These are phyloP conservation scores for Grus americana DNA, from an alignment of 2,113 vertebrate genomes.

Conservation along the genomic window DNA sequence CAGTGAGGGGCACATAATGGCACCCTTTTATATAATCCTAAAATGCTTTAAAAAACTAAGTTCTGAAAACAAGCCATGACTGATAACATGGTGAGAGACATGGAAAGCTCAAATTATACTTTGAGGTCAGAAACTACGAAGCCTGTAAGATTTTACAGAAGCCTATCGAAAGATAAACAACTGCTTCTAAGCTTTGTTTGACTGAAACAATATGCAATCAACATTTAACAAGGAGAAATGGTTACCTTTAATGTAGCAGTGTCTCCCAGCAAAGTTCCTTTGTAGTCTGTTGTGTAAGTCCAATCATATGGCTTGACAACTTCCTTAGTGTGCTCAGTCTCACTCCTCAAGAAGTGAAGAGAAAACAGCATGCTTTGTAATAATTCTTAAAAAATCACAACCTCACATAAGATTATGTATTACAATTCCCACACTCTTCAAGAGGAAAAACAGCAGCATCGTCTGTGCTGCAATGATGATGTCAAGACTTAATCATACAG, in stretches of 20 bases:
- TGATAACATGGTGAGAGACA: neutral
- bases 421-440: neutral
- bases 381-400: neutral
- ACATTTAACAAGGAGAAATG: neutral
- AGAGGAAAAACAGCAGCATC: neutral
- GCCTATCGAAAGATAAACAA: neutral
- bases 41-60: neutral
- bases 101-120: neutral
- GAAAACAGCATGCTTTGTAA: neutral
- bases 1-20: neutral
- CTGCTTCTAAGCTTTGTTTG: neutral
- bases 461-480: neutral
- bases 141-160: neutral
- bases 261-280: conserved; percentile 90
- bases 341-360: conserved; percentile 77
- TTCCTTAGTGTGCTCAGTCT: conserved; percentile 92
- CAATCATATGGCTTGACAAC: conserved; percentile 93
- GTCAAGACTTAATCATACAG: neutral
- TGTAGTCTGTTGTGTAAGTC: conserved; percentile 98
- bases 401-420: neutral
- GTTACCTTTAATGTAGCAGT: conserved; percentile 82
- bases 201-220: neutral
- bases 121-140: neutral
- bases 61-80: neutral
- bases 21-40: neutral